Percentiles rank a stretch among this genome's conserved stretches.
These are phyloP conservation scores for Choristoneura rosaceana DNA, from an alignment of 2,888 invertebrate species.

Conservation along the genomic window DNA sequence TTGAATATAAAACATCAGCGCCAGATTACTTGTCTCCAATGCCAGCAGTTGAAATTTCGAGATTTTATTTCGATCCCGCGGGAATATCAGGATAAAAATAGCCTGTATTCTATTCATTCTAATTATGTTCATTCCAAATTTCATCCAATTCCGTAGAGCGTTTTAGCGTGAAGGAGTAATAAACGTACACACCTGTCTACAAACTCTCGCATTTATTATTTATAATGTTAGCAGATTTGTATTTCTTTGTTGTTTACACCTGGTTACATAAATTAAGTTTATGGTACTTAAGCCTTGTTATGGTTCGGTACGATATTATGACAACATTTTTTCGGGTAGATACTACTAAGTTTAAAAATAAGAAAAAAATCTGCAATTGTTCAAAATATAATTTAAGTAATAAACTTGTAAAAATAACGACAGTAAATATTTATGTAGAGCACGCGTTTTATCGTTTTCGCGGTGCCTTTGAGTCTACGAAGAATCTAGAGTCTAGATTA, in stretches of 20 bases:
- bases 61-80: no score
- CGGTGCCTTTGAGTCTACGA: conserved; percentile 22
- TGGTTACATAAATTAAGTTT: conserved; percentile 2
- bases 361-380: neutral
- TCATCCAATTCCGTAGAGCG: no score
- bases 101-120: no score
- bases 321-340: neutral
- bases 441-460: neutral
- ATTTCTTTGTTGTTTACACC: conserved; percentile 3
- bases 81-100: no score
- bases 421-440: neutral
- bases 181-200: no score
- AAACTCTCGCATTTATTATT: no score
- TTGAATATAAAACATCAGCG: no score
- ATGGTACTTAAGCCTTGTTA: neutral
- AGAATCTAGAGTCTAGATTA: conserved; percentile 18
- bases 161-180: no score
- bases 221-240: no score
- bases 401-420: neutral
- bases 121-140: no score
- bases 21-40: no score
- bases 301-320: neutral
- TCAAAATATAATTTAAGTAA: neutral
- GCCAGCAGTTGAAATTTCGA: no score
- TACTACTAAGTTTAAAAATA: neutral